phyloP scores from a whole-genome alignment of 2,888 invertebrate genomes.

The Salpingus planirostris region DNA sequence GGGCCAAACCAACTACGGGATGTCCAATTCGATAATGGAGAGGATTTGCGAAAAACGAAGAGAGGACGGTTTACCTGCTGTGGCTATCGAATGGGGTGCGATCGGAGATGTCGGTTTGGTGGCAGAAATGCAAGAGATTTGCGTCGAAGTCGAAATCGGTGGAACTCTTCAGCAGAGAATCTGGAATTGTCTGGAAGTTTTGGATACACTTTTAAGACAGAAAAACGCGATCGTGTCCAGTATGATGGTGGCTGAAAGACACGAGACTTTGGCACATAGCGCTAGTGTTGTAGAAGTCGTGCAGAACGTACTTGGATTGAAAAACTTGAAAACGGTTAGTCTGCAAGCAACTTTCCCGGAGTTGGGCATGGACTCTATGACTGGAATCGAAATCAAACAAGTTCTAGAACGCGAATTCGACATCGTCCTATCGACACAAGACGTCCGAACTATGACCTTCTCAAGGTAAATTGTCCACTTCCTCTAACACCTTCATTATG shows the following conservation, averaged over 20 bases:
- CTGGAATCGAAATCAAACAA: constrained; percentile 95
- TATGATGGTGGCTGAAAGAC: constrained; percentile 73
- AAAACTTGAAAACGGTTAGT: constrained; percentile 59
- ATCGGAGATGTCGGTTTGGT: constrained; percentile 72
- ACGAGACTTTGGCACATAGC: too few relatives aligned
- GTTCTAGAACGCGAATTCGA: constrained; percentile 84
- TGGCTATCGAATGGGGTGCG: constrained; percentile 90
- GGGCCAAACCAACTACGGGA: constrained; percentile 83
- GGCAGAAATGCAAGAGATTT: constrained; percentile 43
- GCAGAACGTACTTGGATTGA: constrained; percentile 45
- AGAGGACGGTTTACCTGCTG: constrained; percentile 60
- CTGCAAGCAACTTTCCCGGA: constrained; percentile 72
- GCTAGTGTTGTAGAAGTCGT: constrained; percentile 68
- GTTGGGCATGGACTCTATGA: constrained; percentile 93
- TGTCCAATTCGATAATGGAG: constrained; percentile 82
- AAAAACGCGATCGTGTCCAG: constrained; percentile 53
- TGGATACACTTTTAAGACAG: constrained; percentile 62
- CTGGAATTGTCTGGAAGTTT: constrained; percentile 48
- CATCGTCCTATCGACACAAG: constrained; percentile 74
- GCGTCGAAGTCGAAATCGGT: constrained; percentile 36
- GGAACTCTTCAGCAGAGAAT: constrained; percentile 60
- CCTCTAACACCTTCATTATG: too few relatives aligned
- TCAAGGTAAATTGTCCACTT: too few relatives aligned
- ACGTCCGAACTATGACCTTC: constrained; percentile 74
- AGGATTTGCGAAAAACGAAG: constrained; percentile 69